phyloP scores from a whole-genome alignment of 2,797 vertebrate species.

The Xiphorhynchus erythropygius region DNA sequence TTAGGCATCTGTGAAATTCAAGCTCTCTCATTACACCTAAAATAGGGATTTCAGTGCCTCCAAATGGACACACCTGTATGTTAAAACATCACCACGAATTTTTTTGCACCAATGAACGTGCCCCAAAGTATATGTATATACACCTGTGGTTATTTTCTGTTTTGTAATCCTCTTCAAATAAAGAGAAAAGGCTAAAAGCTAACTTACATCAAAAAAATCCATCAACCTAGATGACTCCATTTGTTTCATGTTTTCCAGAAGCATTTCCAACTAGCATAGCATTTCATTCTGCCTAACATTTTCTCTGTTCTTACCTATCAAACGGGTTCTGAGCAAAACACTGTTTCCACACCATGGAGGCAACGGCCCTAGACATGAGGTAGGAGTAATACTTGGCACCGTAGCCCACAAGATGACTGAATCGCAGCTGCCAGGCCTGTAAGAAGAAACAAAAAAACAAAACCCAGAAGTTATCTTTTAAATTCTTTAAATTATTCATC shows the following conservation, averaged over 20 bases:
- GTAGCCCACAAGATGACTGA: conserved; percentile 95
- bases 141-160: neutral
- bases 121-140: neutral
- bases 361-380: conserved; percentile 95
- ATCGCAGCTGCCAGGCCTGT: conserved; percentile 97
- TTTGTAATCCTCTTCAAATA: neutral
- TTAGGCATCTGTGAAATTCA: conserved; percentile 34
- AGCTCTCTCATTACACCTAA: conserved; percentile 33
- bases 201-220: neutral
- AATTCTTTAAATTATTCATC: neutral
- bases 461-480: neutral
- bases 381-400: conserved; percentile 98
- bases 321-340: conserved; percentile 92
- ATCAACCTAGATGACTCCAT: neutral
- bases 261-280: neutral
- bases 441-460: neutral
- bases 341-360: conserved; percentile 97
- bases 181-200: neutral
- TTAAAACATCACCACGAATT: neutral
- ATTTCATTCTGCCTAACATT: neutral
- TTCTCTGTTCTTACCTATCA: conserved; percentile 83
- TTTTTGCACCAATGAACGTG: neutral
- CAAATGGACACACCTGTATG: neutral
- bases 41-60: conserved; percentile 19
- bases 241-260: neutral